These are phyloP conservation scores for Leptatherina wallacei DNA, from an alignment of 2,797 vertebrate genomes.

Conservation along the genomic window DNA sequence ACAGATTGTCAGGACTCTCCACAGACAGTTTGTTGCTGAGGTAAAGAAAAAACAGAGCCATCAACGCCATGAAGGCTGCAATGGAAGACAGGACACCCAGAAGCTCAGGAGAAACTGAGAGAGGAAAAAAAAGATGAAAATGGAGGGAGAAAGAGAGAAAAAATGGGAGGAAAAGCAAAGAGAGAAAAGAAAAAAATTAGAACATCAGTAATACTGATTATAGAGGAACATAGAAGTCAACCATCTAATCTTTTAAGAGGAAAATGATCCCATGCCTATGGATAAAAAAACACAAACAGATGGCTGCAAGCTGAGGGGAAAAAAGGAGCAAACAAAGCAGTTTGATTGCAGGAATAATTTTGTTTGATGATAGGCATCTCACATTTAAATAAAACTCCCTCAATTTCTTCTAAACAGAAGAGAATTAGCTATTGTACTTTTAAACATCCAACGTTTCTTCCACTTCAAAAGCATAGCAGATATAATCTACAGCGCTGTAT, in stretches of 20 bases:
- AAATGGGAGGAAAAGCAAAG: background rate
- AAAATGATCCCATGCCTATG: background rate
- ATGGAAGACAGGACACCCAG: slow-evolving; percentile 95
- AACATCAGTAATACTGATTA: slow-evolving; percentile 3
- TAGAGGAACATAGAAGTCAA: slow-evolving; percentile 1
- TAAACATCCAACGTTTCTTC: slow-evolving; percentile 27
- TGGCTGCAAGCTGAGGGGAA: slow-evolving; percentile 6
- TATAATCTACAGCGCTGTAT: slow-evolving; percentile 64
- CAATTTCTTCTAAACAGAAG: slow-evolving; percentile 9
- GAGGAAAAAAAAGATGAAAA: slow-evolving; percentile 18
- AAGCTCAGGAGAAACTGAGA: slow-evolving; percentile 95
- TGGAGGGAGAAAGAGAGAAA: background rate
- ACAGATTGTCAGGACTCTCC: slow-evolving; percentile 88
- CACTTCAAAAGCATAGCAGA: slow-evolving; percentile 58
- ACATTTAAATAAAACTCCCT: slow-evolving; percentile 17
- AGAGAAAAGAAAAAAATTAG: slow-evolving; percentile 39
- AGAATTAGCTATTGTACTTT: slow-evolving; percentile 31
- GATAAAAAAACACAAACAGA: slow-evolving; percentile 21
- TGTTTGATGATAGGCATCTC: slow-evolving; percentile 34
- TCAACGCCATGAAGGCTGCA: slow-evolving; percentile 91
- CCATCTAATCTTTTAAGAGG: background rate
- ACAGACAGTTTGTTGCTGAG: slow-evolving; percentile 97
- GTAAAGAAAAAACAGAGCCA: slow-evolving; percentile 95
- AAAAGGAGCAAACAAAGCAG: slow-evolving; percentile 12
- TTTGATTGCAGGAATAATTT: slow-evolving; percentile 12